Conservation (phyloP, 2,113 vertebrate species). For the Neogale vison region DNA sequence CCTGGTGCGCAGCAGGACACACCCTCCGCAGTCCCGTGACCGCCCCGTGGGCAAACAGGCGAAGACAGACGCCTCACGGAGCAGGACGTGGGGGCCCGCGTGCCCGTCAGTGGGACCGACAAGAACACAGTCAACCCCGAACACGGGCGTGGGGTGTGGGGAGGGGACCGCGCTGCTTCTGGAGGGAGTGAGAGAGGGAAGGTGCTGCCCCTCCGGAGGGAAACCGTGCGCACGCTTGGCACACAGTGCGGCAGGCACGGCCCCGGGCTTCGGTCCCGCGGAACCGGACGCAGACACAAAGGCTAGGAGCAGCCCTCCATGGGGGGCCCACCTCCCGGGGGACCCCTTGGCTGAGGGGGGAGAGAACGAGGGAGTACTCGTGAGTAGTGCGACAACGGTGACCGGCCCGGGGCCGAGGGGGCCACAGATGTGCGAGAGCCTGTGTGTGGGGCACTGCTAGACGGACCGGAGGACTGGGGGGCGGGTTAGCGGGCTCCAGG, state of each 20-base stretch:
- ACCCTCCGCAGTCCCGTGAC: background rate
- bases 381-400: background rate
- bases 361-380: fast-evolving
- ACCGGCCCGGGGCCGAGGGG: fast-evolving
- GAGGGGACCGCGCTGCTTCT: background rate
- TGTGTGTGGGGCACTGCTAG: fast-evolving
- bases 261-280: background rate
- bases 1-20: background rate
- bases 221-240: too few relatives aligned
- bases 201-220: background rate
- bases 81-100: background rate
- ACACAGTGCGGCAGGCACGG: background rate
- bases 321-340: background rate
- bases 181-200: background rate
- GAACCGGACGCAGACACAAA: background rate
- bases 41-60: background rate
- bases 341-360: background rate
- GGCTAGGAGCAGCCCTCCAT: background rate
- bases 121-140: background rate
- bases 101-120: fast-evolving
- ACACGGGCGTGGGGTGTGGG: fast-evolving
- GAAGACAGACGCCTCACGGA: background rate
- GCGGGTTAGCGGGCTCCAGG: fast-evolving
- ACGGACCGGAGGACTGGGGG: background rate
- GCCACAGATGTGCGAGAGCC: background rate